Evolutionary conservation across 2,888 invertebrate species (phyloP), one percentile per base, ranked within the genome.

Genomic region (Leptothorax acervorum): DNA sequence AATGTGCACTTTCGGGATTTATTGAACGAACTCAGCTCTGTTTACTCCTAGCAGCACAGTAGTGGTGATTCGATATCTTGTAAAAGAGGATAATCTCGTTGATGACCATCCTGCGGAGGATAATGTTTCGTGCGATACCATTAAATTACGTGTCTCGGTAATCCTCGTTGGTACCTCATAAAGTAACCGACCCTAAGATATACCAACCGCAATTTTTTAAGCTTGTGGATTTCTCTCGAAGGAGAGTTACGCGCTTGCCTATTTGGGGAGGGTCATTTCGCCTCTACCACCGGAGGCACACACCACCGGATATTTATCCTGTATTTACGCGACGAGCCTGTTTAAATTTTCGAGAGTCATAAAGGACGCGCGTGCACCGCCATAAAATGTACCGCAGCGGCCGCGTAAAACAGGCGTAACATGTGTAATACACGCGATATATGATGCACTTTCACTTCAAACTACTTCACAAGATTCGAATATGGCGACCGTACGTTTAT

Each of bases 291-390:
- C 23, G 23, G 28, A 48, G 35, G 9, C 31, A 45, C 12, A 23
- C 23, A 23, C 23, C 23, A 45, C 18, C 42, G 65, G 18, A 39
- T 55, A 31, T 76, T 76, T 76, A 68, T 68, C 9, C 4, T 12
- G 18, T 70, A 78, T 68, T 55, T 70, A 55, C 53, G 31, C n/a
- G 28, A 68, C n/a, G 42, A 68, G 76, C 31, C 57, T 35, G 68
- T 55, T 31, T 55, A 70, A 68, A 57, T 70, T 78, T 68, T 57
- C n/a, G 70, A 78, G 68, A 28, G 42, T 55, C 53, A 42, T 76
- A 76, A 68, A 76, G 48, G 23, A 65, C n/a, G 39, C 53, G 12
- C 15, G 15, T 42, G 8, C 42, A 57, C 5, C 55, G 51, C 0
- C 35, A 23, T 79, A 70, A 79, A 79, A 53, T 48, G 35, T 55